These are phyloP conservation scores for Ypsolopha scabrella DNA, from an alignment of 2,888 invertebrate genomes.

Conservation along the genomic window DNA sequence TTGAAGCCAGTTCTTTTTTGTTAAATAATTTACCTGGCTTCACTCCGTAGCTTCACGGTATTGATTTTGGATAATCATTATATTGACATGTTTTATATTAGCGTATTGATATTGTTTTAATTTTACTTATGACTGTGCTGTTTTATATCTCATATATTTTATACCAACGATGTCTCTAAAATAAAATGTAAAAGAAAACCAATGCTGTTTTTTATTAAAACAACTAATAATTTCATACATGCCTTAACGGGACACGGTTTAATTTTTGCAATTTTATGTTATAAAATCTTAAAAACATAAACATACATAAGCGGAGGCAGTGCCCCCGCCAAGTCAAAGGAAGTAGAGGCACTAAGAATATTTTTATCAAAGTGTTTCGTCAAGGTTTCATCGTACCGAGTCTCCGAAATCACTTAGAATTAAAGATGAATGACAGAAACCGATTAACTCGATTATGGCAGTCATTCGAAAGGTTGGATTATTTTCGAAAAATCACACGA, in stretches of 20 bases:
- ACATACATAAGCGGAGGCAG: too few relatives aligned
- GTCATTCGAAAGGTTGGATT: too few relatives aligned
- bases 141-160: constrained; percentile 71
- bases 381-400: too few relatives aligned
- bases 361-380: too few relatives aligned
- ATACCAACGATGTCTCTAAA: constrained; percentile 62
- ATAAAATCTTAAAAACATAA: neutral
- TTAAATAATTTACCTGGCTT: neutral
- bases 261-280: neutral
- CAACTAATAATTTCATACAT: neutral
- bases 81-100: constrained; percentile 43
- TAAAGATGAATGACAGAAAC: too few relatives aligned
- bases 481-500: too few relatives aligned
- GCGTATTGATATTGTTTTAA: constrained; percentile 48
- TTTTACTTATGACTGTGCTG: constrained; percentile 63
- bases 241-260: neutral
- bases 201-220: constrained; percentile 11
- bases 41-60: neutral
- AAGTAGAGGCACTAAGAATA: too few relatives aligned
- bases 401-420: too few relatives aligned
- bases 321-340: too few relatives aligned
- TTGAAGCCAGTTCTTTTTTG: neutral
- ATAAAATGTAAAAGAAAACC: constrained; percentile 57
- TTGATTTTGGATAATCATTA: constrained; percentile 18
- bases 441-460: too few relatives aligned